A percentile compares a stretch with the other conserved stretches of the same genome.
Conservation (phyloP, 1,140 invertebrate genomes). For the Oryctes rhinoceros region DNA sequence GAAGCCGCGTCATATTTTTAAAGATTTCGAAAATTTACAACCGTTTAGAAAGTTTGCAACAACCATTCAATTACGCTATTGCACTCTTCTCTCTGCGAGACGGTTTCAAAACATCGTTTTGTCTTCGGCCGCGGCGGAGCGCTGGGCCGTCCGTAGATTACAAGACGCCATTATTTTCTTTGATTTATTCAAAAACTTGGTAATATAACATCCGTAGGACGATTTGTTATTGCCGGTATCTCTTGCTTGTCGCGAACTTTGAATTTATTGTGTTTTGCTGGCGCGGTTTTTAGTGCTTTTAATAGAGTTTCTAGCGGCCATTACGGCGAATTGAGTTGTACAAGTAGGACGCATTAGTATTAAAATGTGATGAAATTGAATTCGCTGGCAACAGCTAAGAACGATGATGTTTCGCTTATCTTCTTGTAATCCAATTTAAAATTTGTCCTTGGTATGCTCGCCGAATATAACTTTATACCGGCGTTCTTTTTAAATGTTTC, state of each 20-base stretch:
- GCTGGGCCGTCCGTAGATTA: conserved; percentile 7
- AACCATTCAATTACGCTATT: conserved; percentile 20
- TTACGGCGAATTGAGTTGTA: background rate
- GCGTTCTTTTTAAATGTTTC: too few species aligned
- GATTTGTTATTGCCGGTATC: conserved; percentile 29
- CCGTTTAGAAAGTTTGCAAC: conserved; percentile 19
- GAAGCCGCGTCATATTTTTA: background rate
- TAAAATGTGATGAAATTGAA: too few species aligned
- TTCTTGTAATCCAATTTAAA: too few species aligned
- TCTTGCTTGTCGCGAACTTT: conserved; percentile 3
- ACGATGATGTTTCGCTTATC: too few species aligned
- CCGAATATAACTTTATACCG: too few species aligned
- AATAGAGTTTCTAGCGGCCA: background rate
- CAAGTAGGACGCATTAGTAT: too few species aligned
- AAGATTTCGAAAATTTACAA: conserved; percentile 28
- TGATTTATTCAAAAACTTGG: conserved; percentile 35
- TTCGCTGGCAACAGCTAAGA: too few species aligned
- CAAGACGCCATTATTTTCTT: conserved; percentile 32
- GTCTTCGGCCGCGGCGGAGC: conserved; percentile 1
- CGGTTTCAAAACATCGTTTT: conserved; percentile 31
- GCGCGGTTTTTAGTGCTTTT: too few species aligned
- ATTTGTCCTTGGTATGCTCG: too few species aligned
- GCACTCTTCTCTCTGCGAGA: background rate
- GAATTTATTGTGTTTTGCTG: conserved; percentile 26
- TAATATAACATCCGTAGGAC: conserved; percentile 12